These are phyloP conservation scores for Sarcophaga subvicina DNA, from an alignment of 2,888 invertebrate species.

Conservation along the genomic window DNA sequence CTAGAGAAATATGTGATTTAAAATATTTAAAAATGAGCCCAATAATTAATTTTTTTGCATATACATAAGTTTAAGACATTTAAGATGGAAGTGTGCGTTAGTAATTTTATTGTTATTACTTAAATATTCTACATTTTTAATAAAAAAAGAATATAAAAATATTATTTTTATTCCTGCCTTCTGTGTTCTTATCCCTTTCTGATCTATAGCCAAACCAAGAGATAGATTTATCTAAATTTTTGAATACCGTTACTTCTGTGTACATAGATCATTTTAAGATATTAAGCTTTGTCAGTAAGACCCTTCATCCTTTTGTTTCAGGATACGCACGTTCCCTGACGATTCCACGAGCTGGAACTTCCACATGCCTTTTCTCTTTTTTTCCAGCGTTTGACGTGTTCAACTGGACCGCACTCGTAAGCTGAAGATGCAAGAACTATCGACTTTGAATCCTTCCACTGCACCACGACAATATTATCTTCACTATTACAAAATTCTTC, in stretches of 20 bases:
- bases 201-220: slow-evolving; percentile 34
- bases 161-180: too few relatives aligned
- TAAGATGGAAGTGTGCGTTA: too few relatives aligned
- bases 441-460: slow-evolving; percentile 57
- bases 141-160: too few relatives aligned
- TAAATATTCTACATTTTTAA: too few relatives aligned
- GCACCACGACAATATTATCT: slow-evolving; percentile 48
- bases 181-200: slow-evolving; percentile 4
- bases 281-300: slow-evolving; percentile 13
- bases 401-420: background rate
- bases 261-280: slow-evolving; percentile 59
- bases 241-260: slow-evolving; percentile 37
- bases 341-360: slow-evolving; percentile 51
- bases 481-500: slow-evolving; percentile 43
- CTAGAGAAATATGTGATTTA: too few relatives aligned
- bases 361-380: background rate
- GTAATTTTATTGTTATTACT: too few relatives aligned
- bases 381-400: too few relatives aligned
- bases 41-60: too few relatives aligned
- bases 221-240: slow-evolving; percentile 33
- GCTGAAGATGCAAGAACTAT: slow-evolving; percentile 54
- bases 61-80: too few relatives aligned
- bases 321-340: slow-evolving; percentile 28
- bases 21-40: too few relatives aligned
- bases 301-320: slow-evolving; percentile 36